Evolutionary conservation across 2,113 vertebrate genomes (phyloP), one percentile per base, ranked within the genome.

Genomic region (Morone saxatilis): DNA sequence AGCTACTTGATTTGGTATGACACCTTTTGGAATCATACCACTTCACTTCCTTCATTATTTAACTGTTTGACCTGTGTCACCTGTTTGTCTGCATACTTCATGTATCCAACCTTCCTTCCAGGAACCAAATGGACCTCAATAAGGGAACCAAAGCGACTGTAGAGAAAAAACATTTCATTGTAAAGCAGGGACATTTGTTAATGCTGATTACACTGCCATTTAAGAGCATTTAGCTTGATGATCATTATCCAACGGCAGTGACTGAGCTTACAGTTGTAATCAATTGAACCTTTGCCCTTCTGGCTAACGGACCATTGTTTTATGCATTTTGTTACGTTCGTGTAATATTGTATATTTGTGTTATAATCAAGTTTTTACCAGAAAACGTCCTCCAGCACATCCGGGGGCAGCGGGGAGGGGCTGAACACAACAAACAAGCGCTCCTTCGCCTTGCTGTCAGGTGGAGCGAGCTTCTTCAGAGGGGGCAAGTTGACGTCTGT

Each of bases 341-440:
- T 5, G 3, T 4, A 31, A 36, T 0, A 20, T 41, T 19, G 20
- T 17, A 48, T 3, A 16, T 50, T 56, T 7, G 16, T 4, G 25
- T 40, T 66, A n/a, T 4, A 31, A 48, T 41, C 1, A 50, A 69
- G 45, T 13, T 25, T 43, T 85, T 96, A 99, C 98, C 98, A 97
- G 94, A 98, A 99, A 25, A 99, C 95, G 77, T 99, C 97, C 88
- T 99, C 98, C 93, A 99, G 85, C 40, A 98, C 91, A n/a, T 97
- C 97, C 45, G 95, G 73, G 7, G 98, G 96, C 86, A 99, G 94
- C 38, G 97, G 96, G 65, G 96, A 95, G 48, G 98, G 98, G 92
- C 96, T 97, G 87, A 99, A 99, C 67, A 98, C 97, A 10, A 99
- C 95, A 87, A 99, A 99, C 77, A 99, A 95, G 70, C 98, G 97